Evolutionary conservation across 2,888 invertebrate species (phyloP).

Genomic region (Dioctria linearis): DNA sequence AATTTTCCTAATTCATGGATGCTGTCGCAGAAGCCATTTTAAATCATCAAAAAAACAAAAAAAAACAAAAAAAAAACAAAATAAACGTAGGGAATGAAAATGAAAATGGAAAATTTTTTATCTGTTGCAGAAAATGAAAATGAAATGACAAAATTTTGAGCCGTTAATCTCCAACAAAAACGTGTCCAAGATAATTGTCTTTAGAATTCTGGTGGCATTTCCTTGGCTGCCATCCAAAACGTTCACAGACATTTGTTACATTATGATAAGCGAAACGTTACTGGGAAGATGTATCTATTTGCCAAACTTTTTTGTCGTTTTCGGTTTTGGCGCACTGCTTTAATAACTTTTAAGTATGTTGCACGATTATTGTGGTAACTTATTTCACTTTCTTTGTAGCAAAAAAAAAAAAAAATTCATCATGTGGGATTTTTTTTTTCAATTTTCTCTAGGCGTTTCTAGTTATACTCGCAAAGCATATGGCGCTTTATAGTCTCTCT

Average conservation of each 20-base stretch:
- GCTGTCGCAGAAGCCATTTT: neutral
- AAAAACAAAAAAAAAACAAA: neutral
- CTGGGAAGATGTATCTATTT: slow-evolving; percentile 46
- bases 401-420: too few species aligned
- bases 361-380: neutral
- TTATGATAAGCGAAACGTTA: slow-evolving; percentile 52
- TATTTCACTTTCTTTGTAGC: neutral
- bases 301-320: slow-evolving; percentile 18
- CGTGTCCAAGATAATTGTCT: slow-evolving; percentile 33
- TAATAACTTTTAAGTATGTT: neutral
- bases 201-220: slow-evolving; percentile 43
- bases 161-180: slow-evolving; percentile 44
- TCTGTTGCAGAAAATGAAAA: neutral
- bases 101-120: too few species aligned
- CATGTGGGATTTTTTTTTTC: neutral
- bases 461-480: neutral
- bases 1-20: slow-evolving; percentile 29
- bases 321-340: neutral
- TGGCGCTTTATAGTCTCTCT: neutral
- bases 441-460: neutral
- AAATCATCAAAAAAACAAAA: neutral
- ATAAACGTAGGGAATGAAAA: neutral
- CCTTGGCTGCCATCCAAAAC: slow-evolving; percentile 40
- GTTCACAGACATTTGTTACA: slow-evolving; percentile 50
- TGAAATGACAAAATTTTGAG: slow-evolving; percentile 46